phyloP scores from a whole-genome alignment of 64 coral and sea anemone genomes.

The Actinia equina region DNA sequence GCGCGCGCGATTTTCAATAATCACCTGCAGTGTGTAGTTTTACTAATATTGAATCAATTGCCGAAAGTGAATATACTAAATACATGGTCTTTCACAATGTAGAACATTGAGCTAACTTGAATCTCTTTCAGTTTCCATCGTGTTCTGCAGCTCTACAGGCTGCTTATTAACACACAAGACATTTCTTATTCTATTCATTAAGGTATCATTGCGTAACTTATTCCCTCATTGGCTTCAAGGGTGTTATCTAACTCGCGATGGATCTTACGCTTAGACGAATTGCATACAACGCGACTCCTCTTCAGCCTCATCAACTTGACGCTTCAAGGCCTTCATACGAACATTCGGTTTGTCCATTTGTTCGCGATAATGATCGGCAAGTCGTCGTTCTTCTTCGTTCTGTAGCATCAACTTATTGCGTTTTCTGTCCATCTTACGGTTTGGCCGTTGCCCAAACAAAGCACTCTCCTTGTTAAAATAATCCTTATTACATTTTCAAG shows the following conservation, averaged over 20 bases:
- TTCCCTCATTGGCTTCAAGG: conserved; percentile 75
- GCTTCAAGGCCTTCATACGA: conserved; percentile 75
- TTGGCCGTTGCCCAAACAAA: conserved; percentile 50
- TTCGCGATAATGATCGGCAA: conserved; percentile 95
- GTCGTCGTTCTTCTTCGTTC: conserved; percentile 87
- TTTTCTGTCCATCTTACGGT: conserved; percentile 85
- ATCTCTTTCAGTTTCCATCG: too few relatives aligned
- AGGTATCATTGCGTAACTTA: conserved; percentile 44
- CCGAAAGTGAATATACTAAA: too few relatives aligned
- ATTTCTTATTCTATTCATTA: not conserved
- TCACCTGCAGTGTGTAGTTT: too few relatives aligned
- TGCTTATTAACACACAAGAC: not conserved
- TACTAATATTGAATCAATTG: too few relatives aligned
- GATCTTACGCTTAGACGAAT: conserved; percentile 71
- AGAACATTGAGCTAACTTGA: too few relatives aligned
- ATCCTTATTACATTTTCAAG: not conserved
- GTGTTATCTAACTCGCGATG: conserved; percentile 89
- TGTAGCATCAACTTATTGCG: conserved; percentile 61
- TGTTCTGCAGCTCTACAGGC: not conserved
- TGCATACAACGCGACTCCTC: conserved; percentile 80
- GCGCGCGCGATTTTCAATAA: too few relatives aligned
- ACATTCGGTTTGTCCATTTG: conserved; percentile 82
- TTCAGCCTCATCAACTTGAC: conserved; percentile 89
- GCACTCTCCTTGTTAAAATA: conserved; percentile 64
- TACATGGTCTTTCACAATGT: too few relatives aligned